phyloP scores from a whole-genome alignment of 2,888 invertebrate species.

The Brachypalpus laphriformis region DNA sequence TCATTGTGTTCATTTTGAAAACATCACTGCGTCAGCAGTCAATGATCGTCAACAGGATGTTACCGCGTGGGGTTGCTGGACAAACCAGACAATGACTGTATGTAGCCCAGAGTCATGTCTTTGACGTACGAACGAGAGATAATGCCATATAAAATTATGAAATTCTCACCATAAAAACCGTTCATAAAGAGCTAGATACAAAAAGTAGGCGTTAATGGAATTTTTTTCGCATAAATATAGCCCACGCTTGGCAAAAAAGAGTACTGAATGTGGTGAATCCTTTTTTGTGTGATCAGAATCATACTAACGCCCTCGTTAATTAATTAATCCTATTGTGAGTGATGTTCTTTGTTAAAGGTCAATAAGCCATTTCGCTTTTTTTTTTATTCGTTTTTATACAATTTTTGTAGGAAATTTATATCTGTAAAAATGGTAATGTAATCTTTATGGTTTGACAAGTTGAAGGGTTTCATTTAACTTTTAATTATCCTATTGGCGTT shows the following conservation, averaged over 20 bases:
- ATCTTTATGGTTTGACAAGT: neutral
- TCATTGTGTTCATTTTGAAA: conserved; percentile 61
- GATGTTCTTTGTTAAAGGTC: neutral
- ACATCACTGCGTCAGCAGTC: conserved; percentile 66
- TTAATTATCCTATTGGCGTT: neutral
- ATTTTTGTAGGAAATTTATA: neutral
- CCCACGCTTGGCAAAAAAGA: neutral
- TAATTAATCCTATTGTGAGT: conserved; percentile 29
- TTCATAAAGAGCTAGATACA: conserved; percentile 10
- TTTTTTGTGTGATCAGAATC: conserved; percentile 25
- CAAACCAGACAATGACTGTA: conserved; percentile 10
- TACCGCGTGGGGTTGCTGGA: neutral
- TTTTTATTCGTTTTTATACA: neutral
- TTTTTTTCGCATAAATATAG: conserved; percentile 11
- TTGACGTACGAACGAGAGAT: neutral
- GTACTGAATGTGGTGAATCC: neutral
- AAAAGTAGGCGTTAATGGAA: conserved; percentile 31
- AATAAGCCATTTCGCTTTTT: neutral
- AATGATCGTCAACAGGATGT: conserved; percentile 40
- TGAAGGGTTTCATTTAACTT: neutral
- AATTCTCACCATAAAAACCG: conserved; percentile 21
- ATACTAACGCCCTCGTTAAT: conserved; percentile 4
- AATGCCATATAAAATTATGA: conserved; percentile 36
- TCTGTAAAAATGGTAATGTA: neutral
- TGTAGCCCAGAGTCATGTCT: neutral